These are phyloP conservation scores for Amphipyra berbera DNA, from an alignment of 2,888 invertebrate species.

Conservation along the genomic window DNA sequence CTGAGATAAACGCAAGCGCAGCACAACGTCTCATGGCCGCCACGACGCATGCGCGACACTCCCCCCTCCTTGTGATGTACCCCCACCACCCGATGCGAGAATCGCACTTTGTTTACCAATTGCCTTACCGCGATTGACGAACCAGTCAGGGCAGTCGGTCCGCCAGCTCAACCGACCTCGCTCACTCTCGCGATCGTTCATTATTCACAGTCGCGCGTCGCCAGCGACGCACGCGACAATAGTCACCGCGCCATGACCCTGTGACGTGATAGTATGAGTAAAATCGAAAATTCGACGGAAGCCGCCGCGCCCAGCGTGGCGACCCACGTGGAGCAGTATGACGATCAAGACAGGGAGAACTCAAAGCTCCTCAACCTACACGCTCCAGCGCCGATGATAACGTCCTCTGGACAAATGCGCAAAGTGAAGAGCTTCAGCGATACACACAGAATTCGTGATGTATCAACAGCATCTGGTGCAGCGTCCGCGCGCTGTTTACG, in stretches of 20 bases:
- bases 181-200: slow-evolving; percentile 91
- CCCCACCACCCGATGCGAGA: slow-evolving; percentile 76
- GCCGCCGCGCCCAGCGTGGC: slow-evolving; percentile 84
- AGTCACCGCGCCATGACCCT: slow-evolving; percentile 85
- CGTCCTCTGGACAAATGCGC: slow-evolving; percentile 87
- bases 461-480: slow-evolving; percentile 83
- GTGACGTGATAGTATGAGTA: slow-evolving; percentile 88
- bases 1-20: slow-evolving; percentile 93
- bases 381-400: slow-evolving; percentile 75
- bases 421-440: slow-evolving; percentile 88
- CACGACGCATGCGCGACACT: slow-evolving; percentile 95
- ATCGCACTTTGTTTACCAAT: slow-evolving; percentile 88
- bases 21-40: slow-evolving; percentile 91
- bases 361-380: slow-evolving; percentile 81
- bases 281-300: slow-evolving; percentile 81
- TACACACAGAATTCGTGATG: slow-evolving; percentile 85
- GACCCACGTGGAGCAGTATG: slow-evolving; percentile 83
- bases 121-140: slow-evolving; percentile 84
- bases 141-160: slow-evolving; percentile 82
- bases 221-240: slow-evolving; percentile 83
- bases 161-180: slow-evolving; percentile 93
- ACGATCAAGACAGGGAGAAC: slow-evolving; percentile 79
- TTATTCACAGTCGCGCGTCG: slow-evolving; percentile 84
- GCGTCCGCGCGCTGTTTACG: slow-evolving; percentile 85
- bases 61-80: slow-evolving; percentile 91